These are phyloP conservation scores for Pseudomyrmex gracilis DNA, from an alignment of 1,140 invertebrate species.

Conservation along the genomic window DNA sequence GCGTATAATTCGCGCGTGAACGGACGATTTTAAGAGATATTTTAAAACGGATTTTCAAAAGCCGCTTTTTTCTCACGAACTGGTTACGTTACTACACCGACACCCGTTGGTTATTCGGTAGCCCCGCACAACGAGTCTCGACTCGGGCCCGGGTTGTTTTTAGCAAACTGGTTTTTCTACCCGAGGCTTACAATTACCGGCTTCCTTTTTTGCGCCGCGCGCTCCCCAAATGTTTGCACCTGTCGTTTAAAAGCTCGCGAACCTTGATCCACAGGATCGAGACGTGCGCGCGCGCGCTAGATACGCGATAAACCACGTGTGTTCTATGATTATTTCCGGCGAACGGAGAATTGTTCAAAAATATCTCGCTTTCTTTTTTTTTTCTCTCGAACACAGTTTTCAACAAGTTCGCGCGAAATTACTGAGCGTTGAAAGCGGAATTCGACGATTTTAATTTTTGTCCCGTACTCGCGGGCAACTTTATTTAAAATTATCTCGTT, in stretches of 20 bases:
- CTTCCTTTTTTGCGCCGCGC: conserved; percentile 68
- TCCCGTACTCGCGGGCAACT: not conserved
- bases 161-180: conserved; percentile 80
- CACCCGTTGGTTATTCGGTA: conserved; percentile 75
- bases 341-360: too few species aligned
- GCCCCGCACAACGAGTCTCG: conserved; percentile 71
- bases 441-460: not conserved
- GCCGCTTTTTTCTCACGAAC: conserved; percentile 52
- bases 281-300: conserved; percentile 27
- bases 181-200: conserved; percentile 72
- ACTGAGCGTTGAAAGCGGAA: not conserved
- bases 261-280: conserved; percentile 41
- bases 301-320: not conserved
- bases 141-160: conserved; percentile 76
- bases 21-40: not conserved
- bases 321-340: too few species aligned
- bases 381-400: not conserved
- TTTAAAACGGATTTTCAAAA: conserved; percentile 51
- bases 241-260: conserved; percentile 75
- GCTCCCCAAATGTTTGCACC: conserved; percentile 73
- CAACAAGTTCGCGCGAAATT: not conserved
- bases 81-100: conserved; percentile 65
- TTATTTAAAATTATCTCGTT: not conserved
- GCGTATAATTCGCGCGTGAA: conserved; percentile 13
- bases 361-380: not conserved